Conservation (phyloP, 2,888 invertebrate species). For the Helicoverpa assulta region DNA sequence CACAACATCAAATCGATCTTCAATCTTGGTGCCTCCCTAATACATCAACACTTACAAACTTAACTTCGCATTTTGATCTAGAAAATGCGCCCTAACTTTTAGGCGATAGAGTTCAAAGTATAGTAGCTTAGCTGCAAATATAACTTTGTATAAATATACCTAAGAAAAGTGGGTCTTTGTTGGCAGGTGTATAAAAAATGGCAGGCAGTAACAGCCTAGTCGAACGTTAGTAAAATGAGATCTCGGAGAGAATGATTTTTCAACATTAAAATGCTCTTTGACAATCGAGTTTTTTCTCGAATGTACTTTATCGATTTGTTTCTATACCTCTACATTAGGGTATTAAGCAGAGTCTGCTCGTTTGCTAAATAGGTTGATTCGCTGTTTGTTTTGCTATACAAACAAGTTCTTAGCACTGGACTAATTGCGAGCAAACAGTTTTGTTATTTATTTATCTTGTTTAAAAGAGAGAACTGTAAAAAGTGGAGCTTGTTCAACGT, state of each 20-base stretch:
- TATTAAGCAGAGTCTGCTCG: constrained; percentile 1
- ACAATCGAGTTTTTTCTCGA: constrained; percentile 28
- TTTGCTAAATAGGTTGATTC: constrained; percentile 25
- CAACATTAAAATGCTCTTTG: constrained; percentile 59
- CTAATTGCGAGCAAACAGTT: constrained; percentile 49
- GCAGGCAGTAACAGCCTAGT: constrained; percentile 68
- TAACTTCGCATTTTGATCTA: constrained; percentile 15
- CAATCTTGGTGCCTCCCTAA: constrained; percentile 62
- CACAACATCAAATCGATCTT: constrained; percentile 62
- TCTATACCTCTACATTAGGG: neutral
- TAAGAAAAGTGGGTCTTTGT: constrained; percentile 74
- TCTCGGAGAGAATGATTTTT: constrained; percentile 60
- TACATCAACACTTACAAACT: constrained; percentile 59
- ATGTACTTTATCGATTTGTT: neutral
- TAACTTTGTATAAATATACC: constrained; percentile 62
- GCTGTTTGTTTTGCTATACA: constrained; percentile 39
- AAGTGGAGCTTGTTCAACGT: constrained; percentile 10
- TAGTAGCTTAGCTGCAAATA: neutral
- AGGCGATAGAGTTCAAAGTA: constrained; percentile 25
- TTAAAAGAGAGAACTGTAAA: constrained; percentile 18
- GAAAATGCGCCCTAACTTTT: constrained; percentile 18
- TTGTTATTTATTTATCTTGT: constrained; percentile 43
- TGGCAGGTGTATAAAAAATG: constrained; percentile 80
- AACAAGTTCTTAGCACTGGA: constrained; percentile 34
- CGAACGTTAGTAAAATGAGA: constrained; percentile 66